phyloP scores from a whole-genome alignment of 1,140 invertebrate genomes.

The Neodiprion fabricii region DNA sequence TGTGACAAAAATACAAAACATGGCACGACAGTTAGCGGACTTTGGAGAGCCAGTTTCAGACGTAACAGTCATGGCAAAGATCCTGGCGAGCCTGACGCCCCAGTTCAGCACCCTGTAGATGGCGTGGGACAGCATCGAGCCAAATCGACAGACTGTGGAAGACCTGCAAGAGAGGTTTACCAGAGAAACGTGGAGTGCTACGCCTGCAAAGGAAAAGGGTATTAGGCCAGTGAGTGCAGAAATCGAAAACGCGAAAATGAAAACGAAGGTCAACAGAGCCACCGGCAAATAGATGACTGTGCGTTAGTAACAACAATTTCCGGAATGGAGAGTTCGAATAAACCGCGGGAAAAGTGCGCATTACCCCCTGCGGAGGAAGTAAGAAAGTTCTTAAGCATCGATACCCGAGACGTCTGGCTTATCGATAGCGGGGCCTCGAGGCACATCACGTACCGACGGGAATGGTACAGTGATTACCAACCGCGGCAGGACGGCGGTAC shows the following conservation, averaged over 20 bases:
- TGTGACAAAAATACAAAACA: conserved; percentile 11
- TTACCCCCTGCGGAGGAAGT: background rate
- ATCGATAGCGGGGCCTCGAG: background rate
- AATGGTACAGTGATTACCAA: background rate
- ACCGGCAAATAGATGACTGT: background rate
- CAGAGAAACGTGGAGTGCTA: conserved; percentile 8
- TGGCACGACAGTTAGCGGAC: conserved; percentile 9
- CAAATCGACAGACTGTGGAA: background rate
- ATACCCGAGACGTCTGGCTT: background rate
- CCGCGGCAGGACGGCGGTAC: background rate
- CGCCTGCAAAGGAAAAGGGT: background rate
- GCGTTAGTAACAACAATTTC: conserved; percentile 8
- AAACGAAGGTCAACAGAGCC: conserved; percentile 7
- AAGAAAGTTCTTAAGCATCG: background rate
- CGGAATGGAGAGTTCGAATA: too few relatives aligned
- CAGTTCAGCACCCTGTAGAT: background rate
- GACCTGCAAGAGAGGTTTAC: conserved; percentile 13
- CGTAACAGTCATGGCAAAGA: conserved; percentile 8
- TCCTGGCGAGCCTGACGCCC: background rate
- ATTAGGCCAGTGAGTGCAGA: too few relatives aligned
- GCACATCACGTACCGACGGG: background rate
- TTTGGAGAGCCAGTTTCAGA: conserved; percentile 15
- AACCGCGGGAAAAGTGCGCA: background rate
- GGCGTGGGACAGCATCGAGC: background rate
- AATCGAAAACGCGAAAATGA: background rate